These are phyloP conservation scores for Jordanella pulchra DNA, from an alignment of 2,797 vertebrate genomes.

Conservation along the genomic window DNA sequence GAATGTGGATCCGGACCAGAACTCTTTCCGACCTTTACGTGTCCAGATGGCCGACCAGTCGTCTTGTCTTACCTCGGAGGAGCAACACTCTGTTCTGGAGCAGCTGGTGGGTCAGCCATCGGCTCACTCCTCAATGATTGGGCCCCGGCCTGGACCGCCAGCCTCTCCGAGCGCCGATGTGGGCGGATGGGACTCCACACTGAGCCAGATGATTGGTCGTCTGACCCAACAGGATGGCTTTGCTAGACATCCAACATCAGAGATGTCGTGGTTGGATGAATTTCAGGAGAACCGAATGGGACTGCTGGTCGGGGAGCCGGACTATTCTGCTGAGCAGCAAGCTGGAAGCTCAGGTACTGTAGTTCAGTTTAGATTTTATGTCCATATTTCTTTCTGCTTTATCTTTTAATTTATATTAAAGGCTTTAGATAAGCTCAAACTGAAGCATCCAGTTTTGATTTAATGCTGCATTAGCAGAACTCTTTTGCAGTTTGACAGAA, in stretches of 20 bases:
- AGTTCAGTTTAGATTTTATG: too few relatives aligned
- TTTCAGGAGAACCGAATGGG: conserved; percentile 55
- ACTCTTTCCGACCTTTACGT: conserved; percentile 65
- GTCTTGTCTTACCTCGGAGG: conserved; percentile 31
- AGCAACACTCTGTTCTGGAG: conserved; percentile 32
- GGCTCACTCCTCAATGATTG: conserved; percentile 64
- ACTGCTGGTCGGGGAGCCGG: conserved; percentile 58
- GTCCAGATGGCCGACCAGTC: conserved; percentile 57
- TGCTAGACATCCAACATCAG: conserved; percentile 7
- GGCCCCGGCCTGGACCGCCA: conserved; percentile 3
- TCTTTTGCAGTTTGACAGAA: background rate
- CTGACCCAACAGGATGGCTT: conserved; percentile 45
- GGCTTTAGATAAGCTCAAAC: background rate
- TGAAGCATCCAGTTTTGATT: background rate
- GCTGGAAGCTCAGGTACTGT: conserved; percentile 49
- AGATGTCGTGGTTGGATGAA: conserved; percentile 50
- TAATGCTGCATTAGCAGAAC: background rate
- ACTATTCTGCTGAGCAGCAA: conserved; percentile 50
- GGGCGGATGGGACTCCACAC: conserved; percentile 57
- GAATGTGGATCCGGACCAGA: conserved; percentile 18
- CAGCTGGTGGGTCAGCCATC: conserved; percentile 57
- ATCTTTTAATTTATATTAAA: too few relatives aligned
- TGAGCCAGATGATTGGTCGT: conserved; percentile 55
- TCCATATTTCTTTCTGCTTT: background rate
- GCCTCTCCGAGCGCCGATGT: conserved; percentile 9